Percentiles rank a stretch among this genome's conserved stretches.
Conservation (phyloP, 2,797 vertebrate species). For the Apogon hyalosoma region DNA sequence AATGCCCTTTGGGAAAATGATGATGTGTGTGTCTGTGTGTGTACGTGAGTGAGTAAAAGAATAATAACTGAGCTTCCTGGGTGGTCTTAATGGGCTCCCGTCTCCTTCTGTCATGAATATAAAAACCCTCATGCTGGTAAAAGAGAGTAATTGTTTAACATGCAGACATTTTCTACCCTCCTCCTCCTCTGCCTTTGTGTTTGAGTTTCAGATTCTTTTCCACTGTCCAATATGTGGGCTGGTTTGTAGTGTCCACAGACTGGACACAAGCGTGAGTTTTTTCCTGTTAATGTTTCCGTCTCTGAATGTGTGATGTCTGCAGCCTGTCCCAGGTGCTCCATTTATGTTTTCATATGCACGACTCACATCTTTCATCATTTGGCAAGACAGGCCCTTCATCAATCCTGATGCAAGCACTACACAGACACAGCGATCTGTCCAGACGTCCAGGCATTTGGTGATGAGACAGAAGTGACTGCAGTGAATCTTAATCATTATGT, state of each 20-base stretch:
- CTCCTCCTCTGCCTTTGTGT: conserved; percentile 3
- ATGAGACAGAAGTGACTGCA: conserved; percentile 4
- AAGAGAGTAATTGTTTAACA: conserved; percentile 54
- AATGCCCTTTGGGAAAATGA: conserved; percentile 35
- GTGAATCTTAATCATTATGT: conserved; percentile 20
- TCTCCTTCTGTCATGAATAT: conserved; percentile 62
- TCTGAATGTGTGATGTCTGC: conserved; percentile 21
- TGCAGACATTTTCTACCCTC: conserved; percentile 12
- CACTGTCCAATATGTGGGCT: neutral
- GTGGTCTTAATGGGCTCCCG: conserved; percentile 49
- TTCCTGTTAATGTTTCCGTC: conserved; percentile 12
- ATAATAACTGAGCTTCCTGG: conserved; percentile 47
- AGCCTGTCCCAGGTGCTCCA: conserved; percentile 55
- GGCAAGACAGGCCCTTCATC: conserved; percentile 54
- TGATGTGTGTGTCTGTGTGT: conserved; percentile 31
- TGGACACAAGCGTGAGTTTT: neutral
- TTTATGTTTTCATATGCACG: conserved; percentile 69
- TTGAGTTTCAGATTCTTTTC: neutral
- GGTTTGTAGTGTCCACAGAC: neutral
- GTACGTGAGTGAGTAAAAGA: conserved; percentile 47
- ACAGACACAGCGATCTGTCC: conserved; percentile 15
- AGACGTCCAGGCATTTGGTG: conserved; percentile 9
- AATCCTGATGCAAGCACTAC: conserved; percentile 40
- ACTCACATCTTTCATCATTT: conserved; percentile 74
- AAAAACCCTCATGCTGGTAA: conserved; percentile 47